A percentile compares a stretch with the other conserved stretches of the same genome.
These are phyloP conservation scores for Rhysida immarginata DNA, from an alignment of 1,140 invertebrate genomes.

Conservation along the genomic window DNA sequence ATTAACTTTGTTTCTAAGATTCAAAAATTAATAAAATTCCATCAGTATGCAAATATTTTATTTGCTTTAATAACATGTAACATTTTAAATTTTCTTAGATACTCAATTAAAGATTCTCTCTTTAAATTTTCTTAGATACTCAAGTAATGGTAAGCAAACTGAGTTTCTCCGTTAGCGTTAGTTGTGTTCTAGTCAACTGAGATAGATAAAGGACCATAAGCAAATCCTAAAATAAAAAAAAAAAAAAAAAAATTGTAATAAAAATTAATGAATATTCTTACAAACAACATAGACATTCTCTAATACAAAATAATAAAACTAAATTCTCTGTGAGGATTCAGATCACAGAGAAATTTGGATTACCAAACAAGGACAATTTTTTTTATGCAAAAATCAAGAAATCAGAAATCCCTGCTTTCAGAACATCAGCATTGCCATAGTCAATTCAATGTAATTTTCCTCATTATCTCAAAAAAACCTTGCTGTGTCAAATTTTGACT, in stretches of 20 bases:
- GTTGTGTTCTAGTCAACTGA: slow-evolving; percentile 87
- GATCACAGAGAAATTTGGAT: not conserved
- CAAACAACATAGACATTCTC: not conserved
- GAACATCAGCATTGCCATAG: not conserved
- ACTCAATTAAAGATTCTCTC: too few species aligned
- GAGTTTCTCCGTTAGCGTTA: slow-evolving; percentile 88
- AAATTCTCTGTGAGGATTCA: not conserved
- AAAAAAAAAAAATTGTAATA: not conserved
- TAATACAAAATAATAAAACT: not conserved
- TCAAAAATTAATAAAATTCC: too few species aligned
- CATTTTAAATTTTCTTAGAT: too few species aligned
- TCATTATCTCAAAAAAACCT: too few species aligned
- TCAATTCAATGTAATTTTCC: too few species aligned
- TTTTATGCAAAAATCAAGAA: not conserved
- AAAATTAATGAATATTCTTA: not conserved
- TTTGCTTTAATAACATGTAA: too few species aligned
- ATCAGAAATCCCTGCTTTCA: not conserved
- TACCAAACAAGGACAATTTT: slow-evolving; percentile 7
- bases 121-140: too few species aligned
- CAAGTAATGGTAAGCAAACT: too few species aligned
- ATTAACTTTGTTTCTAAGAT: too few species aligned
- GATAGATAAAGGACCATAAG: slow-evolving; percentile 90
- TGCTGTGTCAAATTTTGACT: too few species aligned
- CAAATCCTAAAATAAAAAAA: slow-evolving; percentile 48
- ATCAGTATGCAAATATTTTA: too few species aligned